phyloP scores from a whole-genome alignment of 2,888 invertebrate species.

The Zeuzera pyrina region DNA sequence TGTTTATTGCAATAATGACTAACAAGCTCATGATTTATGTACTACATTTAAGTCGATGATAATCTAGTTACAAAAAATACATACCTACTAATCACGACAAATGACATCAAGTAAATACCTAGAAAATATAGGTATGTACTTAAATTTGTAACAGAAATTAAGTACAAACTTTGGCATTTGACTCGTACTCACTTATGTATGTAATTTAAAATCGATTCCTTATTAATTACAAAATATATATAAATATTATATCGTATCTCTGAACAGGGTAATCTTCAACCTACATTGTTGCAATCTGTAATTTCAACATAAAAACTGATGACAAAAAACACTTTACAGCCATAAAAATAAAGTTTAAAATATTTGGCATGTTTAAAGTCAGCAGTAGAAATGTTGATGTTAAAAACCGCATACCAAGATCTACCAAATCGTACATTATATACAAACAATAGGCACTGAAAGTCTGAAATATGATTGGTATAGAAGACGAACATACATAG shows the following conservation, averaged over 20 bases:
- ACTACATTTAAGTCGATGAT: too few species aligned
- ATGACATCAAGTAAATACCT: too few species aligned
- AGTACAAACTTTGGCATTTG: too few species aligned
- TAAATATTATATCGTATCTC: conserved; percentile 60
- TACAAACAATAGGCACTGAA: conserved; percentile 62
- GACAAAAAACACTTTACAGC: neutral
- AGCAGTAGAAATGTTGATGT: conserved; percentile 13
- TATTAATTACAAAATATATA: conserved; percentile 52
- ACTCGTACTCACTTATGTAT: too few species aligned
- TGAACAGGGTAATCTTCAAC: too few species aligned
- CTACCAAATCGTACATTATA: conserved; percentile 35
- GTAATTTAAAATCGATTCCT: too few species aligned
- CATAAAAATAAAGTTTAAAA: neutral
- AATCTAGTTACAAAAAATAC: too few species aligned
- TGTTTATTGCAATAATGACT: too few species aligned
- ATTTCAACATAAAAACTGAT: conserved; percentile 12
- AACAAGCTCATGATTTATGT: too few species aligned
- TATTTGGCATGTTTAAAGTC: neutral
- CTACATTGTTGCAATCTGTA: neutral
- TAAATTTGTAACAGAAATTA: too few species aligned
- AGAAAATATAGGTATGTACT: too few species aligned
- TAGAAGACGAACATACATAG: conserved; percentile 25
- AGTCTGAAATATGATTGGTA: conserved; percentile 37
- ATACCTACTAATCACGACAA: too few species aligned
- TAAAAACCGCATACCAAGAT: conserved; percentile 19